A percentile compares a stretch with the other conserved stretches of the same genome.
These are phyloP conservation scores for Ichneumon xanthorius DNA, from an alignment of 2,888 invertebrate species.

Conservation along the genomic window DNA sequence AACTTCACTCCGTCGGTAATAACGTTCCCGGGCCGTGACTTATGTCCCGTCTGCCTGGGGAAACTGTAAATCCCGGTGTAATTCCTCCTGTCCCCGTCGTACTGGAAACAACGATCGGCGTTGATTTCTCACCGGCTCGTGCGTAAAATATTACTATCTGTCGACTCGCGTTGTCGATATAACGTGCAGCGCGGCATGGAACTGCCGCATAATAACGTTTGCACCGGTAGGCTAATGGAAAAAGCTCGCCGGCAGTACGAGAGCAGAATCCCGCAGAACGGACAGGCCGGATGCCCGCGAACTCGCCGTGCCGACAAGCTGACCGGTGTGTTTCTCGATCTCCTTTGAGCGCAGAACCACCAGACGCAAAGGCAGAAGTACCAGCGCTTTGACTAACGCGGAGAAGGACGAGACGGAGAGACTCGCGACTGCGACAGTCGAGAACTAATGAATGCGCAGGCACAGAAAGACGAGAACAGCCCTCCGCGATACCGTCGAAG, in stretches of 20 bases:
- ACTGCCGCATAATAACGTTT: neutral
- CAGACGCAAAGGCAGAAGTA: neutral
- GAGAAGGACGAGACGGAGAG: neutral
- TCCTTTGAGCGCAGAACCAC: neutral
- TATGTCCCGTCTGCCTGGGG: constrained; percentile 48
- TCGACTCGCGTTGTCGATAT: neutral
- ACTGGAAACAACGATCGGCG: constrained; percentile 53
- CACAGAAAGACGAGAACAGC: constrained; percentile 24
- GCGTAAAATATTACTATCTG: constrained; percentile 55
- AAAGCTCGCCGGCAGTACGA: constrained; percentile 8
- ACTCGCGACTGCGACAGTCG: constrained; percentile 29
- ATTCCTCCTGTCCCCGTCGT: constrained; percentile 37
- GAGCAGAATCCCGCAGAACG: constrained; percentile 37
- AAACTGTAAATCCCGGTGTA: constrained; percentile 49
- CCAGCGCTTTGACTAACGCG: neutral
- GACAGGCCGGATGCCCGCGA: constrained; percentile 45
- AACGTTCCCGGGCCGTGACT: constrained; percentile 46
- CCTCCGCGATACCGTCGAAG: constrained; percentile 66
- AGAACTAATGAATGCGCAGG: constrained; percentile 52
- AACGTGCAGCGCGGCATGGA: neutral
- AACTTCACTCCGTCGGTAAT: constrained; percentile 37
- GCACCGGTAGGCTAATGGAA: constrained; percentile 23
- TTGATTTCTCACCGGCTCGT: constrained; percentile 49
- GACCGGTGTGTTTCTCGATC: constrained; percentile 50
- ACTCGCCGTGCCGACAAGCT: constrained; percentile 44